Evolutionary conservation across 2,797 vertebrate species (phyloP), one percentile per base, ranked within the genome.

Genomic region (Diplodus sargus): DNA sequence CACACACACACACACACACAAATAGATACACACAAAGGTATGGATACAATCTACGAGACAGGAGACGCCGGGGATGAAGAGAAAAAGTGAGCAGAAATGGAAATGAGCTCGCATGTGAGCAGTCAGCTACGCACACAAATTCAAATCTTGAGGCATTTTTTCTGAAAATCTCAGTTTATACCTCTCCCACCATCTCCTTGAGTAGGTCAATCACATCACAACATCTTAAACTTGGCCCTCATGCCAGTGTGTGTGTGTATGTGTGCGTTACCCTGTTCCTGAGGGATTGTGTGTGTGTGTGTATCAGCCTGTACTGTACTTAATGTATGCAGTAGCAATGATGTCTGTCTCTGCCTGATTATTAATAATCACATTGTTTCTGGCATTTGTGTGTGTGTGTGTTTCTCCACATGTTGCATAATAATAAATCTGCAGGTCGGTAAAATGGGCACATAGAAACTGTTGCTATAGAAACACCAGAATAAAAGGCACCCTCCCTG

Each of bases 391-490:
- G 42, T 76, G 28, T 73, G 56, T 74, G 30, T 34, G 5, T 34
- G 56, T 76, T 80, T 79, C 67, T 71, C 52, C 59, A 76, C 85
- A 79, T 54, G 16, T 92, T 90, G 88, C 89, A 89, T 90, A 90
- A 91, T 91, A 89, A 90, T 90, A 92, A 90, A 86, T 83, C 68
- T 82, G 89, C 91, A 91, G 87, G 89, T 90, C 45, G 59, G 81
- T 88, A 91, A 91, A 93, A 91, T 78, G 81, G 85, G 89, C 91
- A 89, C 91, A 91, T 89, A 79, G 87, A 87, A 89, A 90, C 89
- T 74, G 93, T 94, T 94, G 91, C 93, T 93, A 94, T 94, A 93
- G 93, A 92, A 94, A 94, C 93, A 90, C 74, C 86, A 90, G 89
- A 90, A 91, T 91, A 91, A 92, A 91, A 91, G 92, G 85, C 85